phyloP scores from a whole-genome alignment of 2,888 invertebrate species.

The Noctua pronuba region DNA sequence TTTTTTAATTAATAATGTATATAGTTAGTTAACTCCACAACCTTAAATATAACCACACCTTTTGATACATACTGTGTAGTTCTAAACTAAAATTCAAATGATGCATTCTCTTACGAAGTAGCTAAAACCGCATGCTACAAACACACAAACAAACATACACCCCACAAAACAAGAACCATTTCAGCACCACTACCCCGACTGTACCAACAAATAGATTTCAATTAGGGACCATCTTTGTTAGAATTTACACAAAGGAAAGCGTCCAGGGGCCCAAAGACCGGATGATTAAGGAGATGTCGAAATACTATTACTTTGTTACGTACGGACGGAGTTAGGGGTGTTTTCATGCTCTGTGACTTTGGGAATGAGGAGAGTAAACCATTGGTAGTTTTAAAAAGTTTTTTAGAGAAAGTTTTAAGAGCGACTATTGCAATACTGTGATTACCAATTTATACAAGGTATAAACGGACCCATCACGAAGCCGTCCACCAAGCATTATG shows the following conservation, averaged over 20 bases:
- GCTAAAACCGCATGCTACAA: neutral
- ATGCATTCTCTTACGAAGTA: too few relatives aligned
- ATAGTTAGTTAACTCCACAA: too few relatives aligned
- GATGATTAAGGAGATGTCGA: slow-evolving; percentile 64
- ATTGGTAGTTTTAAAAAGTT: neutral
- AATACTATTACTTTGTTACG: slow-evolving; percentile 59
- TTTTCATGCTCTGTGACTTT: slow-evolving; percentile 52
- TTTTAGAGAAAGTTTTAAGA: neutral
- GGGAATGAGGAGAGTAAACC: neutral
- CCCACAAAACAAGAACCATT: slow-evolving; percentile 40
- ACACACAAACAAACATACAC: neutral
- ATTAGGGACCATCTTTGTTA: slow-evolving; percentile 67
- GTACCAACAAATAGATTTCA: slow-evolving; percentile 66
- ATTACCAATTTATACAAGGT: neutral
- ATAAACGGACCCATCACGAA: too few relatives aligned
- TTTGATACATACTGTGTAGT: too few relatives aligned
- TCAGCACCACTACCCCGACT: slow-evolving; percentile 30
- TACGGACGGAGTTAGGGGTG: slow-evolving; percentile 42
- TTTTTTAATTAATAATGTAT: too few relatives aligned
- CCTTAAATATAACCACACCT: too few relatives aligned
- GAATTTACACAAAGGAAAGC: slow-evolving; percentile 66
- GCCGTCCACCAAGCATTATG: too few relatives aligned
- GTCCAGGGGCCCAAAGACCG: slow-evolving; percentile 63
- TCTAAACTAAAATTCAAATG: too few relatives aligned
- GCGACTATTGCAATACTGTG: neutral